phyloP scores from a whole-genome alignment of 1,140 invertebrate species.

The Nymphalis io region DNA sequence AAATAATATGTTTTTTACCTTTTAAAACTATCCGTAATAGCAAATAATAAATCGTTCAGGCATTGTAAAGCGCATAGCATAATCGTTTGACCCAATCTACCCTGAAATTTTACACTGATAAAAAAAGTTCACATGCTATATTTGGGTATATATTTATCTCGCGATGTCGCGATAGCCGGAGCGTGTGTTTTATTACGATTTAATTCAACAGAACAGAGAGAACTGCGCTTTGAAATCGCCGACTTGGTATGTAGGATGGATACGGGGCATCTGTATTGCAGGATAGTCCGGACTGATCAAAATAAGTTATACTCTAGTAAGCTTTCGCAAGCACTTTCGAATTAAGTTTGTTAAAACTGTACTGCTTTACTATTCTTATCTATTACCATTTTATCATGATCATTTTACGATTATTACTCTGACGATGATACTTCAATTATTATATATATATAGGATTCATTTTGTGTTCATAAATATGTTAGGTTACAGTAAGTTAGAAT shows the following conservation, averaged over 20 bases:
- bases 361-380: no score
- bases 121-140: constrained; percentile 65
- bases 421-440: no score
- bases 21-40: constrained; percentile 14
- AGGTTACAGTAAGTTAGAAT: no score
- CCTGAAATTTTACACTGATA: constrained; percentile 62
- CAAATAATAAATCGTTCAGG: constrained; percentile 22
- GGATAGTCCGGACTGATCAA: neutral
- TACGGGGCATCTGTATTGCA: constrained; percentile 7
- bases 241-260: constrained; percentile 48
- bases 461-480: no score
- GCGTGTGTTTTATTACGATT: constrained; percentile 71
- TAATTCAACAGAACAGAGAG: constrained; percentile 72
- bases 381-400: no score
- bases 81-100: constrained; percentile 41
- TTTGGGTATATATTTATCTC: constrained; percentile 66
- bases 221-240: constrained; percentile 65
- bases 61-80: constrained; percentile 15
- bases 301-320: no score
- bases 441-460: no score
- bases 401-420: no score
- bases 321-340: no score
- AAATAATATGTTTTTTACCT: neutral
- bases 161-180: constrained; percentile 59
- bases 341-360: no score